These are phyloP conservation scores for Phyto melanocephala DNA, from an alignment of 2,888 invertebrate species.

Conservation along the genomic window DNA sequence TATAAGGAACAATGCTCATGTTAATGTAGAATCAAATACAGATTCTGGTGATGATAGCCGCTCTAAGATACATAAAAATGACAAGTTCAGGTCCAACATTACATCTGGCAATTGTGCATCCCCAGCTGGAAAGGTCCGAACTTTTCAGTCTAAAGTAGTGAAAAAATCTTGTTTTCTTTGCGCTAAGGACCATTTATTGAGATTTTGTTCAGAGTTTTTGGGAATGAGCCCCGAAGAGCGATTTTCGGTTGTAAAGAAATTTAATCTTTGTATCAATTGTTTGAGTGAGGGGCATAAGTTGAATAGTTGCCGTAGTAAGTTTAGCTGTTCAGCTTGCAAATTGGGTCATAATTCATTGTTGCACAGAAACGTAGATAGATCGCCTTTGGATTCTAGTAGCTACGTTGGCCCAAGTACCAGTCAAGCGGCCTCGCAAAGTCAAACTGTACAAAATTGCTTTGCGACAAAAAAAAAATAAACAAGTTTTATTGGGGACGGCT, in stretches of 20 bases:
- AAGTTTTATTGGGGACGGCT: neutral
- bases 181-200: neutral
- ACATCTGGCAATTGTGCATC: too few species aligned
- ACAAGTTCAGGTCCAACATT: too few species aligned
- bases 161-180: neutral
- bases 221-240: neutral
- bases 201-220: slow-evolving; percentile 2
- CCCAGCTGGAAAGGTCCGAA: neutral
- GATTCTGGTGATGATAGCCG: too few species aligned
- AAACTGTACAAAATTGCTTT: too few species aligned
- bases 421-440: neutral
- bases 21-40: too few species aligned
- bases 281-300: neutral
- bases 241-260: too few species aligned
- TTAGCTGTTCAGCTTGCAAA: neutral
- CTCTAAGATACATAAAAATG: too few species aligned
- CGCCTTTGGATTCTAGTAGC: neutral
- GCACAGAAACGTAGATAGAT: neutral
- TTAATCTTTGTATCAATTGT: neutral
- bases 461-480: neutral
- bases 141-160: neutral
- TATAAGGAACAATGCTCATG: neutral
- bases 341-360: neutral
- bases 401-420: too few species aligned
- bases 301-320: neutral